phyloP scores from a whole-genome alignment of 2,113 vertebrate species.

The Pteronura brasiliensis region DNA sequence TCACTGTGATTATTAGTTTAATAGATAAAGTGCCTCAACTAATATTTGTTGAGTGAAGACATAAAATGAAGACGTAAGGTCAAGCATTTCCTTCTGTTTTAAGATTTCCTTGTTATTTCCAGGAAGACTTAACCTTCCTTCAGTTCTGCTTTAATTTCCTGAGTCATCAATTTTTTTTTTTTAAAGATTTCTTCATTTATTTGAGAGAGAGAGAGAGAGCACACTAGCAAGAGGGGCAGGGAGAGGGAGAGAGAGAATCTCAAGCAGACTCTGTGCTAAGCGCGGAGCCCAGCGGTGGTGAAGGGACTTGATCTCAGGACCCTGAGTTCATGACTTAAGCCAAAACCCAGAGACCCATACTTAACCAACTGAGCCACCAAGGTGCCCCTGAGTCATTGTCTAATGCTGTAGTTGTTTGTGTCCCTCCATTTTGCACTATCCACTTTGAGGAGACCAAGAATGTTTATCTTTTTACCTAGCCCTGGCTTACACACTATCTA shows the following conservation, averaged over 20 bases:
- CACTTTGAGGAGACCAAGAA: neutral
- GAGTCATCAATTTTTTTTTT: neutral
- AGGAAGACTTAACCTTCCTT: neutral
- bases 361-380: neutral
- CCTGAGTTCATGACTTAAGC: neutral
- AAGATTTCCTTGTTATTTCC: neutral
- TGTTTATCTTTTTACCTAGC: neutral
- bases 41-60: neutral
- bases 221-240: neutral
- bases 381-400: neutral
- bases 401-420: neutral
- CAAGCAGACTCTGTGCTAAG: neutral
- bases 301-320: neutral
- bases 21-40: neutral
- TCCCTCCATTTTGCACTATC: neutral
- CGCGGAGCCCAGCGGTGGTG: accelerated
- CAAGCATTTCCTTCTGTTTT: neutral
- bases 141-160: neutral
- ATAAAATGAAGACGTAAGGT: neutral
- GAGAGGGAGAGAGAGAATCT: neutral
- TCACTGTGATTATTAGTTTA: neutral
- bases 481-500: neutral
- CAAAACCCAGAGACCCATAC: neutral
- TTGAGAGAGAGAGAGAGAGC: neutral
- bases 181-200: neutral